phyloP scores from a whole-genome alignment of 2,113 vertebrate species.

The Lophura nycthemera region DNA sequence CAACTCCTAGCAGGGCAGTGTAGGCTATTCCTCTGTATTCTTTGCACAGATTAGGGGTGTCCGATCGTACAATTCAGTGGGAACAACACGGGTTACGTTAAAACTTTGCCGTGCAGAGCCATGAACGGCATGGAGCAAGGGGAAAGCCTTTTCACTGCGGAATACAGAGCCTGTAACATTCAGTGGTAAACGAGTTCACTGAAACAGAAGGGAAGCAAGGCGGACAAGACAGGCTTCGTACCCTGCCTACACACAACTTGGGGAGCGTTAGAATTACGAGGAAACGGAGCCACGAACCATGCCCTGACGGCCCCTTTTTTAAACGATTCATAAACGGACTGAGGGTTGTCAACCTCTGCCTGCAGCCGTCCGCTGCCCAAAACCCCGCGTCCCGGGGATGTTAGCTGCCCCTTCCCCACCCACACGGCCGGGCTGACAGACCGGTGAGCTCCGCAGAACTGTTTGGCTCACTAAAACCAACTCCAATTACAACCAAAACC shows the following conservation, averaged over 20 bases:
- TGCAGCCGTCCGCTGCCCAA: background rate
- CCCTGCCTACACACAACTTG: background rate
- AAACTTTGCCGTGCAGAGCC: conserved; percentile 59
- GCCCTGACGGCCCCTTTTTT: background rate
- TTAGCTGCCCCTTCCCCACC: background rate
- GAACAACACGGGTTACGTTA: conserved; percentile 13
- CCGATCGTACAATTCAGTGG: background rate
- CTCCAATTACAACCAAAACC: background rate
- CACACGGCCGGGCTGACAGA: conserved; percentile 7
- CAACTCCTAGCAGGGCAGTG: background rate
- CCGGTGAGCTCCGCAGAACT: background rate
- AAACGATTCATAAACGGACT: background rate
- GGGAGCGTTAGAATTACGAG: background rate
- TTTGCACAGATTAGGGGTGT: background rate
- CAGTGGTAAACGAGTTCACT: background rate
- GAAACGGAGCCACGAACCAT: background rate
- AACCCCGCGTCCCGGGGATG: background rate
- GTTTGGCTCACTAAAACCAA: background rate
- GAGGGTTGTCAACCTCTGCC: background rate
- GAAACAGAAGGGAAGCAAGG: background rate
- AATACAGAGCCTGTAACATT: background rate
- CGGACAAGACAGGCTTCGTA: background rate
- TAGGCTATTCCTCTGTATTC: background rate
- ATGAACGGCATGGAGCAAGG: background rate
- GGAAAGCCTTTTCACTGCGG: background rate